Base-by-base conservation (phyloP, 2,113 vertebrate species). In the Corythoichthys intestinalis region DNA sequence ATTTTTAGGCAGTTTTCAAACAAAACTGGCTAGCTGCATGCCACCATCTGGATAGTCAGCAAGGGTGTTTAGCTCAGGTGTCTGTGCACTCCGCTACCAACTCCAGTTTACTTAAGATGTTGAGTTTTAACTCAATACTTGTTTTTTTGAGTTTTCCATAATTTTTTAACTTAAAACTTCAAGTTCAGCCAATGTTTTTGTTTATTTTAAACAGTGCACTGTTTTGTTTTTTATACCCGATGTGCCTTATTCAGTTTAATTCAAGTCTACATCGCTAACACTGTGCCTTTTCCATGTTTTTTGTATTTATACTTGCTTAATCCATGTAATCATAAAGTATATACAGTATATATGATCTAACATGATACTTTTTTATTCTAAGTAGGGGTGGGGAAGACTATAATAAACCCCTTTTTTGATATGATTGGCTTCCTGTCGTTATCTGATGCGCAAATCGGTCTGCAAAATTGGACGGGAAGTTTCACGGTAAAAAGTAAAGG, bases 261-360 rank as follows among this genome's bases (percentile, higher is more conserved):
- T 47, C 64, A 82, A 72, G 59, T 83, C 82, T 76, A 84, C 82
- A 79, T 73, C 70, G 65, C 79, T 91, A 90, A 91, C 83, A 77
- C 58, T 73, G 65, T 49, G 68, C 76, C 76, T 70, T 72, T 65
- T 79, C 54, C 64, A 41, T 61, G 14, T 76, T 76, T 67, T 80
- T 69, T 76, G 37, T 77, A 72, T 76, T 53, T 89, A 80, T 92
- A 89, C 90, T 89, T 92, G 85, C 86, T 87, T 88, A 92, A 87
- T 87, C 87, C 68, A 70, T 80, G 75, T 86, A 86, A 82, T 84
- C 77, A 75, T 80, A 74, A 78, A 83, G 75, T 82, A n/a, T 65
- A 79, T 82, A 37, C 56, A 57, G 13, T 58, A 15, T 37, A 58
- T 82, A 79, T 76, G 84, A 85, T 73, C 78, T 86, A 91, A 87